Base-by-base conservation (phyloP, 2,113 vertebrate species). In the Megaceryle maxima region DNA sequence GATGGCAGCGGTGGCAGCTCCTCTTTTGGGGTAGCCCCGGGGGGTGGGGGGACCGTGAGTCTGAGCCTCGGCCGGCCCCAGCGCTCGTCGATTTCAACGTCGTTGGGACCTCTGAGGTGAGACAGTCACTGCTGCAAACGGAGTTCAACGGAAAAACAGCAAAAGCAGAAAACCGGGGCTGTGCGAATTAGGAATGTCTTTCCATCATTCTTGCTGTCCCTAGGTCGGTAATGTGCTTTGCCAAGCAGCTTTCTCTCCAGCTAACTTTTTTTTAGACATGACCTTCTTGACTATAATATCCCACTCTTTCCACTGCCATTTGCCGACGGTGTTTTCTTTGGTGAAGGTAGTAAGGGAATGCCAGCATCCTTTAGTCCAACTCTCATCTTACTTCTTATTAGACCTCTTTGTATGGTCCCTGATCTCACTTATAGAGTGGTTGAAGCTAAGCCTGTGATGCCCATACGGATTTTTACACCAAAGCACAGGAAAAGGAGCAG, bases 41-140 rank as follows among this genome's bases (percentile, higher is more conserved):
- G 31, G 6, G 33, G 4, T 10, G 25, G 26, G 57, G 21, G 11
- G 11, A 6, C 5, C 5, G 7, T 0, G 5, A 69, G 44, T 25
- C 51, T 20, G n/a, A 55, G 60, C 39, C 17, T 39, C 3, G 0
- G 41, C 5, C 1, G 12, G 24, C 21, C 33, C 16, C 16, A 50
- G 41, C n/a, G 51, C 37, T 66, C 9, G 1, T 19, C 0, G 1
- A 4, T 87, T 81, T 59, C 51, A 33, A 37, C 3, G 2, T 39
- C 8, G 24, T 56, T 1, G 4, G 37, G 21, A 44, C 70, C 87
- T 88, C 46, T 92, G 80, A 89, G 80, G 68, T 73, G 26, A 83
- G 72, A 28, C 74, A 68, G 75, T 19, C 75, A 50, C 26, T 26
- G 5, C 35, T 73, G 33, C 48, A 70, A 31, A 46, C 3, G 14